Conservation (phyloP, 2,797 vertebrate species). For the Intellagama lesueurii region DNA sequence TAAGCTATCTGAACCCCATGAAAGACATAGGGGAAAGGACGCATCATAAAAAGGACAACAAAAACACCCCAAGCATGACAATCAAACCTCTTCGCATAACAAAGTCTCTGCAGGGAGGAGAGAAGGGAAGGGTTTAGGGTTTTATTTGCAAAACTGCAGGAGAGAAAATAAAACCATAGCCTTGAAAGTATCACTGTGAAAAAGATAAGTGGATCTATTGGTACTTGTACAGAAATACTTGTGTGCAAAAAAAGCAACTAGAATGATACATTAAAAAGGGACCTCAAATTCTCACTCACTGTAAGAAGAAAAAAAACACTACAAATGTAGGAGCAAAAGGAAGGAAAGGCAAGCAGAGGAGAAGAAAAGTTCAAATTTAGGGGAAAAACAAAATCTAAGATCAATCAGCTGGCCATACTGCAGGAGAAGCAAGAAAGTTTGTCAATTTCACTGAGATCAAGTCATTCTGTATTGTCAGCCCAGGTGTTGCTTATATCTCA, state of each 20-base stretch:
- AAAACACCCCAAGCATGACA: conserved; percentile 68
- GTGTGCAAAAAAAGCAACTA: conserved; percentile 61
- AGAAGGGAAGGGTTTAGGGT: not conserved
- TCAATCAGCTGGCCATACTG: conserved; percentile 59
- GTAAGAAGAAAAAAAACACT: conserved; percentile 41
- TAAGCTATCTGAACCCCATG: conserved; percentile 6
- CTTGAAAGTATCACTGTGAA: conserved; percentile 48
- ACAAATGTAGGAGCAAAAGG: not conserved
- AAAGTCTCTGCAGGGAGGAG: conserved; percentile 37
- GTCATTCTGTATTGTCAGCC: not conserved
- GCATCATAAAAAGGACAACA: conserved; percentile 66
- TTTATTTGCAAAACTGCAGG: conserved; percentile 16
- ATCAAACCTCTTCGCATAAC: conserved; percentile 64
- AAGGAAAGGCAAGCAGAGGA: conserved; percentile 33
- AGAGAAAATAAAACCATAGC: conserved; percentile 41
- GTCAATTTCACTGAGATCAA: conserved; percentile 78
- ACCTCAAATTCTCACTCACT: conserved; percentile 17
- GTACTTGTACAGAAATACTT: conserved; percentile 67
- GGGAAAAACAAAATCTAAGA: conserved; percentile 61
- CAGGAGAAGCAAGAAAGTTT: conserved; percentile 65
- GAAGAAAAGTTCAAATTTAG: conserved; percentile 46
- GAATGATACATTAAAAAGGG: conserved; percentile 54
- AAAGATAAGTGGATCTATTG: conserved; percentile 41
- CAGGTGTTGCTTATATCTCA: not conserved
- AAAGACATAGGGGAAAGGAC: conserved; percentile 54